Conservation (phyloP, 2,113 vertebrate species). For the Emydocephalus ijimae region DNA sequence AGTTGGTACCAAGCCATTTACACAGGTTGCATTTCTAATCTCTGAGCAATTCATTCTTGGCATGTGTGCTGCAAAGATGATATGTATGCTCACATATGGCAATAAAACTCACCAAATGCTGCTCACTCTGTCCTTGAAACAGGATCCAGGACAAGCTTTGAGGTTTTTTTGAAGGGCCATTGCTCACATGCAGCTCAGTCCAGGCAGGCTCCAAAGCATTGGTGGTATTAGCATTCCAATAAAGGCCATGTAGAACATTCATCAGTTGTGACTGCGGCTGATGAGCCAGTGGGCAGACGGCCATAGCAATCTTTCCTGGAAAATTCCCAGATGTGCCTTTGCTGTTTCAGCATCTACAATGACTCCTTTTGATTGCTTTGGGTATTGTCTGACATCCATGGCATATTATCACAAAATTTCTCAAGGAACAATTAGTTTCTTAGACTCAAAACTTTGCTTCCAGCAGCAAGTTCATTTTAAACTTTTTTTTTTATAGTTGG, state of each 20-base stretch:
- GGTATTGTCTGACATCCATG: not conserved
- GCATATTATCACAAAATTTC: not conserved
- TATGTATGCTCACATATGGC: not conserved
- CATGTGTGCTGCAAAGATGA: not conserved
- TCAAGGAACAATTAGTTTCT: not conserved
- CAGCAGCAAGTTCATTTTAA: conserved; percentile 5
- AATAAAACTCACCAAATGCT: not conserved
- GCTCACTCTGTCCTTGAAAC: not conserved
- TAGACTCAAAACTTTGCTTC: conserved; percentile 4
- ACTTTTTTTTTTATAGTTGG: not conserved
- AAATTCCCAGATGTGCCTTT: not conserved
- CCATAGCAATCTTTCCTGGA: not conserved
- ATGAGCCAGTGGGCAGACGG: not conserved
- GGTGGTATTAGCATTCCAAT: not conserved
- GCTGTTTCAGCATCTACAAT: not conserved
- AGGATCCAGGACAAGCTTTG: not conserved
- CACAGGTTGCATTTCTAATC: conserved; percentile 4
- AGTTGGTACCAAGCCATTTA: not conserved
- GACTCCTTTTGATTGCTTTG: not conserved
- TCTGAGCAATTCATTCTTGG: conserved; percentile 2
- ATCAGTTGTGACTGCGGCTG: not conserved
- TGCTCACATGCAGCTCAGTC: not conserved
- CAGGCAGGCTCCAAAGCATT: not conserved
- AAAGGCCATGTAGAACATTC: not conserved
- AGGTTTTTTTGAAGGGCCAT: not conserved